Evolutionary conservation across 2,888 invertebrate species (phyloP), one percentile per base, ranked within the genome.

Genomic region (Drosophila villosipedis): DNA sequence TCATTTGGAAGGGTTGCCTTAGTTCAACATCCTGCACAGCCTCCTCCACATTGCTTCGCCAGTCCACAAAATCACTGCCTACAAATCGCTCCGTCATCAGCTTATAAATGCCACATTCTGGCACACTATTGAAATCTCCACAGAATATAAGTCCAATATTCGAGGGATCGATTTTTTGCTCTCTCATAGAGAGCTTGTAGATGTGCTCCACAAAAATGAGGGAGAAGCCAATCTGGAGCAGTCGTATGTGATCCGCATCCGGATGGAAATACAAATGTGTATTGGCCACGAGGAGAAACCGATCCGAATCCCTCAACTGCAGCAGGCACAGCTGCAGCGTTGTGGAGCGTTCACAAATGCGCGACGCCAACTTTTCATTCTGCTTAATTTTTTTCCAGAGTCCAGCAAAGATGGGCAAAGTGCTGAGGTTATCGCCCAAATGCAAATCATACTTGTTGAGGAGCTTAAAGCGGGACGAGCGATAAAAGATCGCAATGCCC

Each of bases 201-300:
- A 96, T 81, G 87, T 95, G 92, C 82, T 96, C 94, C 31, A 98
- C 91, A 94, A 96, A 97, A 50, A 95, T 94, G 77, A 98, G 94
- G 31, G 95, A 94, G 75, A 96, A 95, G 37, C 96, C 96, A 37
- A 96, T 96, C 94, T 99, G 99, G 30, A 99, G 92, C 6, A 98
- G 94, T 73, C 99, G 94, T 81, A 99, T 96, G 90, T 98, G 97
- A 93, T 97, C 97, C 9, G 98, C 97, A 92, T 97, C 96, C 0
- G 98, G 98, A 92, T 97, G 97, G 91, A 98, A 99, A 94, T 98
- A 99, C 57, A 99, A 94, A 94, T 99, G 99, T 2, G 98, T 98
- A 91, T 98, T 99, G 22, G 96, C 98, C 76, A 96, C 94, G 43
- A 97, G 91, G 41, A 97, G 84, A 65, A 96, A 93, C 83, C 96